Evolutionary conservation across 1,140 invertebrate species (phyloP), one percentile per base, ranked within the genome.

Genomic region (Centruroides sculpturatus): DNA sequence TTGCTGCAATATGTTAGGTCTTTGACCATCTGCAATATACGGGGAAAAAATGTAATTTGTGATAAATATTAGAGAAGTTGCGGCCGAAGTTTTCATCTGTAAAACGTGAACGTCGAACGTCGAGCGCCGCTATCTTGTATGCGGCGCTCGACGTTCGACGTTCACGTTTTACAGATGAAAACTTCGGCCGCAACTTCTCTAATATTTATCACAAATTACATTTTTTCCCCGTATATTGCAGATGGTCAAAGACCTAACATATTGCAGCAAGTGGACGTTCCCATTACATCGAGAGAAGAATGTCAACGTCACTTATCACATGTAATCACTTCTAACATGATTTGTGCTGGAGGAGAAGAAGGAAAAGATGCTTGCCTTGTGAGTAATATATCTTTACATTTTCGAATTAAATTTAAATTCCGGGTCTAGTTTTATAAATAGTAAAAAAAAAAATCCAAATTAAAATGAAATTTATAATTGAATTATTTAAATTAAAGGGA

Each of bases 401-500:
- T 23, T 23, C 23, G n/a, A n/a, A n/a, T n/a, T n/a, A n/a, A n/a
- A n/a, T n/a, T n/a, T n/a, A n/a, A n/a, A n/a, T n/a, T n/a, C n/a
- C n/a, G n/a, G n/a, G n/a, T n/a, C n/a, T n/a, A n/a, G n/a, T n/a
- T n/a, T n/a, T n/a, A n/a, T n/a, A n/a, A n/a, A n/a, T n/a, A n/a
- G n/a, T n/a, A n/a, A n/a, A n/a, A n/a, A n/a, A n/a, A n/a, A n/a
- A n/a, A n/a, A n/a, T n/a, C n/a, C n/a, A n/a, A n/a, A n/a, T n/a
- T n/a, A n/a, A n/a, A n/a, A n/a, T n/a, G 3, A 6, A 13, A n/a
- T 50, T 23, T 10, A 35, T 11, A 5, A 5, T 46, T 23, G 23
- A 23, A 23, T 47, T 12, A 47, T 51, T 54, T 57, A 48, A 3
- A 5, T 53, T 56, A 67, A 8, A 87, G 85, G 85, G 86, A 41